A percentile compares a stretch with the other conserved stretches of the same genome.
These are phyloP conservation scores for Cetoscarus ocellatus DNA, from an alignment of 2,797 vertebrate genomes.

Conservation along the genomic window DNA sequence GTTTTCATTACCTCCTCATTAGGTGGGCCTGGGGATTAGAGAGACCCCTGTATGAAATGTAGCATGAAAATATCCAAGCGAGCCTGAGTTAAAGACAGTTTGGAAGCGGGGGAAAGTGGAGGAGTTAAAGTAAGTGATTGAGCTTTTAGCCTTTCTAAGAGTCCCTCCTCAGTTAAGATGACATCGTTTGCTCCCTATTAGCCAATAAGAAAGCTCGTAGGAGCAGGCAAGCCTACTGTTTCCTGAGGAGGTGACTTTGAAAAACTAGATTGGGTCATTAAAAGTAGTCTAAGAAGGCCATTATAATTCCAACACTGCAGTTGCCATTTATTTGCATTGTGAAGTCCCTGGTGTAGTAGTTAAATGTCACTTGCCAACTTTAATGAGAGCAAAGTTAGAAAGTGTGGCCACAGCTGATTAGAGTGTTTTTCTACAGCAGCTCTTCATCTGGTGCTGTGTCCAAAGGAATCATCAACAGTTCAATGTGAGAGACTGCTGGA, in stretches of 20 bases:
- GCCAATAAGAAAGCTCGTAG: constrained; percentile 72
- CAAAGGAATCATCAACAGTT: constrained; percentile 67
- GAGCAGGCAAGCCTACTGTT: constrained; percentile 57
- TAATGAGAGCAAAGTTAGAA: constrained; percentile 80
- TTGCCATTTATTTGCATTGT: constrained; percentile 82
- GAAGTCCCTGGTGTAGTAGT: constrained; percentile 73
- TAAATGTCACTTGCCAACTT: constrained; percentile 83
- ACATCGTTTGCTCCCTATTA: constrained; percentile 79
- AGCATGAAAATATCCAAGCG: constrained; percentile 81
- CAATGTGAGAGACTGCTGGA: constrained; percentile 46
- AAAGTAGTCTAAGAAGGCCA: constrained; percentile 80
- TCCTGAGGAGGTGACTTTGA: constrained; percentile 81
- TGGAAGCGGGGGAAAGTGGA: constrained; percentile 55
- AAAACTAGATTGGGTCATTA: constrained; percentile 83
- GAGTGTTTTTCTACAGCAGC: constrained; percentile 63
- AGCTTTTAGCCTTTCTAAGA: constrained; percentile 68
- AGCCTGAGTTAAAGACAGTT: constrained; percentile 60
- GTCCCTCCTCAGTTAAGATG: constrained; percentile 58
- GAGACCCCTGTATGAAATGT: constrained; percentile 80
- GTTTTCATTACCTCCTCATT: constrained; percentile 88
- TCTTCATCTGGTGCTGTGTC: constrained; percentile 54
- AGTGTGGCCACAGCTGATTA: constrained; percentile 75
- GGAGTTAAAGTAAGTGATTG: constrained; percentile 70
- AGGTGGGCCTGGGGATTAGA: constrained; percentile 84
- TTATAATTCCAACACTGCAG: constrained; percentile 80